Conservation (phyloP, 2,797 vertebrate genomes). For the Falco rusticolus region DNA sequence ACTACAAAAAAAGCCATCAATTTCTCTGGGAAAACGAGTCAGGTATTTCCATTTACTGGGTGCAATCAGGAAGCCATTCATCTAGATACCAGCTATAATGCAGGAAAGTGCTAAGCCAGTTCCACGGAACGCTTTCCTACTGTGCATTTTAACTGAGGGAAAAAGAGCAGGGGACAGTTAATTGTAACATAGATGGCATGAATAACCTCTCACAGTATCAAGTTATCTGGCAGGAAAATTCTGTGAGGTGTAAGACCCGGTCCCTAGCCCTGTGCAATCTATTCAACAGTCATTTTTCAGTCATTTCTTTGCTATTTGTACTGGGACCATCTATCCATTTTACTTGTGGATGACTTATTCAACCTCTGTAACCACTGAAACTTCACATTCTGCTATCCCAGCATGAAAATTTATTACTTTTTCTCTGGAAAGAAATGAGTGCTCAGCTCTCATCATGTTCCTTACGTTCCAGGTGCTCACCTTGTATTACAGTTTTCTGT, state of each 20-base stretch:
- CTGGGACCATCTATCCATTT: constrained; percentile 8
- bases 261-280: neutral
- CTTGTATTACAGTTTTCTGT: constrained; percentile 66
- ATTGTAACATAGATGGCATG: neutral
- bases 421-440: neutral
- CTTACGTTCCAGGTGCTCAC: constrained; percentile 70
- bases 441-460: neutral
- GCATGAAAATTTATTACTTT: neutral
- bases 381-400: constrained; percentile 4
- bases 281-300: neutral
- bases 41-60: constrained; percentile 26
- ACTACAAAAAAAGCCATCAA: constrained; percentile 2
- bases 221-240: constrained; percentile 6
- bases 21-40: constrained; percentile 9
- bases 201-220: neutral
- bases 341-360: neutral
- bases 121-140: constrained; percentile 17
- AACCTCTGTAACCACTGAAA: neutral
- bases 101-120: constrained; percentile 38
- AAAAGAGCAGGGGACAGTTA: constrained; percentile 8
- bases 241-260: neutral
- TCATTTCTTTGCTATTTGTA: neutral
- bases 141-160: constrained; percentile 4
- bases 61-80: constrained; percentile 61
- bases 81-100: constrained; percentile 42